Conservation (phyloP, 2,797 vertebrate species). For the Babyrousa celebensis region DNA sequence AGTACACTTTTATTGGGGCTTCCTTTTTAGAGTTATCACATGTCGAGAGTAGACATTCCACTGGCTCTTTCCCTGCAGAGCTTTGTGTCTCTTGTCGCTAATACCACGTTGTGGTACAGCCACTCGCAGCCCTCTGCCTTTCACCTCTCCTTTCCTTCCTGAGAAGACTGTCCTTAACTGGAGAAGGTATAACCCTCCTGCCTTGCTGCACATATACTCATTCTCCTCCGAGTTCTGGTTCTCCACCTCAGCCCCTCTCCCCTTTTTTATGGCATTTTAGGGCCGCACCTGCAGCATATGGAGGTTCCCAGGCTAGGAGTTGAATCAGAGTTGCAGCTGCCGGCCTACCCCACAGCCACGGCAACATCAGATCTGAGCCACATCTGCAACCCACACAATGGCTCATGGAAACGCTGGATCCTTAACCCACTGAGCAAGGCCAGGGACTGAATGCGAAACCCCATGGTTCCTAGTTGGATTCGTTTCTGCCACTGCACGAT, state of each 20-base stretch:
- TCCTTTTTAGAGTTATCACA: neutral
- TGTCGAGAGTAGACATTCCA: neutral
- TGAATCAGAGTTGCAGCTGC: no score
- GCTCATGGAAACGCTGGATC: no score
- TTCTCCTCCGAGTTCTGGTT: neutral
- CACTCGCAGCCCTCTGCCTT: neutral
- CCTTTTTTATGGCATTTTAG: no score
- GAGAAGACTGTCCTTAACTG: neutral
- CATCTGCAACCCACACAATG: no score
- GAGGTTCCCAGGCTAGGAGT: no score
- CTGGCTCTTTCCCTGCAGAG: neutral
- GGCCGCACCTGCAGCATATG: no score
- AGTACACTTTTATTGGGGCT: neutral
- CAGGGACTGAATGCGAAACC: no score
- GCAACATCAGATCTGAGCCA: no score
- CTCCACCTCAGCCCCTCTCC: neutral
- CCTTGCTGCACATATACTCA: neutral
- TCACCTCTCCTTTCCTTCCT: neutral
- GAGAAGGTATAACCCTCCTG: neutral
- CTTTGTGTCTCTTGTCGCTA: neutral
- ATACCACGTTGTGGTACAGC: neutral
- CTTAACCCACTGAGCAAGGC: no score
- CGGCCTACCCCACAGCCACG: no score
- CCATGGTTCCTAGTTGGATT: no score
- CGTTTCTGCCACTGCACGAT: no score